phyloP scores from a whole-genome alignment of 2,113 vertebrate species.

The Megaceryle maxima region DNA sequence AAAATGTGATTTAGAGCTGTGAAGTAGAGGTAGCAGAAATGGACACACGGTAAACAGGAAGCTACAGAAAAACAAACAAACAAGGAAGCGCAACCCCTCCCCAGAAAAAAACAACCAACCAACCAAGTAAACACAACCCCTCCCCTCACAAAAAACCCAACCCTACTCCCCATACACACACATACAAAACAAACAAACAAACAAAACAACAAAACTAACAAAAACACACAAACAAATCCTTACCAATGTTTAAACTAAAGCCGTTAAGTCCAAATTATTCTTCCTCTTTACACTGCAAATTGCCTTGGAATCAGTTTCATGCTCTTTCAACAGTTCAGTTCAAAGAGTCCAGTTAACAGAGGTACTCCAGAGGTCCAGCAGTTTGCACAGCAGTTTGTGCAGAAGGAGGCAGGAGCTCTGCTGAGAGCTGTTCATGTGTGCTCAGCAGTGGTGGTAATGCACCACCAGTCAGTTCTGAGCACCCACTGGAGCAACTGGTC shows the following conservation, averaged over 20 bases:
- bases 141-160: no score
- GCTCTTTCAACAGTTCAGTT: neutral
- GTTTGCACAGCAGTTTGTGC: neutral
- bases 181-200: no score
- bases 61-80: neutral
- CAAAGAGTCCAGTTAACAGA: neutral
- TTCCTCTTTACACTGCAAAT: neutral
- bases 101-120: no score
- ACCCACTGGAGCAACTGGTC: neutral
- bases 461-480: neutral
- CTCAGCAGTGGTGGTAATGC: fast-evolving
- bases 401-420: neutral
- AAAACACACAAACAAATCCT: neutral
- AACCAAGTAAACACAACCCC: no score
- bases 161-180: no score
- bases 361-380: neutral
- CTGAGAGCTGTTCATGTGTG: no score
- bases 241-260: neutral
- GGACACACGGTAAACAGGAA: neutral
- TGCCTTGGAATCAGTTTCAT: neutral
- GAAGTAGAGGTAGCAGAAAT: neutral
- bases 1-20: neutral
- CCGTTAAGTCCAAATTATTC: neutral
- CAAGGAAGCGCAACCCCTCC: neutral
- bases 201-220: no score